Evolutionary conservation across 1,140 invertebrate species (phyloP).

Genomic region (Pissodes strobi): DNA sequence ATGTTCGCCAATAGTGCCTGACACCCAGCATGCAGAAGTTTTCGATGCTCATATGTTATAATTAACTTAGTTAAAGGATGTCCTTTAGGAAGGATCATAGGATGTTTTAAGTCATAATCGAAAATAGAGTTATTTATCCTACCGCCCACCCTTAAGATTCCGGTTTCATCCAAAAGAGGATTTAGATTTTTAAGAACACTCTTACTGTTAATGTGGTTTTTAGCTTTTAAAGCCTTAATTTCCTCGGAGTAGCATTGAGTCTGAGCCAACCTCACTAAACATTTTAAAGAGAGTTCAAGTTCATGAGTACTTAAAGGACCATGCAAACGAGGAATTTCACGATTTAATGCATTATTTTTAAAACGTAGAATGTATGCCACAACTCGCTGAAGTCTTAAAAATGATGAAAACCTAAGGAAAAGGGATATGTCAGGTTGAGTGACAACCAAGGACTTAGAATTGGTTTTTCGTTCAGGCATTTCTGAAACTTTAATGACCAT

Average conservation of each 20-base stretch:
- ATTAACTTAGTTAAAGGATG: too few species aligned
- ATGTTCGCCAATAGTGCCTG: too few species aligned
- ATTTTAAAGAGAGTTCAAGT: not conserved
- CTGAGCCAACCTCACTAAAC: not conserved
- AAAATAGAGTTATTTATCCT: too few species aligned
- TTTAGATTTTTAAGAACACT: conserved; percentile 3
- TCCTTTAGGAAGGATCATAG: too few species aligned
- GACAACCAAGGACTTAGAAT: not conserved
- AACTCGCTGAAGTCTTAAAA: conserved; percentile 1
- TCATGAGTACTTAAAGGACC: conserved; percentile 1
- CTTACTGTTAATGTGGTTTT: not conserved
- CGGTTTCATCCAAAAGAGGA: not conserved
- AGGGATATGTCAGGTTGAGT: not conserved
- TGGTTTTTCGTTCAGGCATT: conserved; percentile 21
- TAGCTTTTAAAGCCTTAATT: not conserved
- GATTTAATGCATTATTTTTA: not conserved
- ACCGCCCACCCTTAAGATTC: not conserved
- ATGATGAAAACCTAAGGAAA: conserved; percentile 8
- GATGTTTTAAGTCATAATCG: too few species aligned
- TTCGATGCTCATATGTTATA: too few species aligned
- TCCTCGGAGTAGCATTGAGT: not conserved
- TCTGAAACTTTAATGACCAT: conserved; percentile 39
- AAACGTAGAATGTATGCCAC: not conserved
- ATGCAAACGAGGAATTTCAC: not conserved
- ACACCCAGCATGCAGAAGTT: too few species aligned